Evolutionary conservation across 1,140 invertebrate genomes (phyloP).

Genomic region (Heliothis subflexa): DNA sequence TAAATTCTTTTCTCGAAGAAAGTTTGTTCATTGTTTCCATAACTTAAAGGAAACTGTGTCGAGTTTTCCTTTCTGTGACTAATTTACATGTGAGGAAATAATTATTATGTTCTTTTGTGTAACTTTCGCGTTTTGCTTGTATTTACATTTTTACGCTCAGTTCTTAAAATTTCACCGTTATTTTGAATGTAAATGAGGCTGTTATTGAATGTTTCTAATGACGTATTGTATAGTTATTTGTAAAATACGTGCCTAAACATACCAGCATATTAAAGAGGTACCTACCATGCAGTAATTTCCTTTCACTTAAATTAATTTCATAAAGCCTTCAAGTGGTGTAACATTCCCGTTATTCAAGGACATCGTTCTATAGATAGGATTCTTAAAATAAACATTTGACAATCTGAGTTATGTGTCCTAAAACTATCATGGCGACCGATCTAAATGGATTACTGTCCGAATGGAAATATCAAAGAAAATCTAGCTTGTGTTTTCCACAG

Average conservation of each 20-base stretch:
- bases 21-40: slow-evolving; percentile 75
- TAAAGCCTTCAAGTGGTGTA: too few relatives aligned
- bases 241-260: background rate
- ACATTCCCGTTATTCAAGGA: background rate
- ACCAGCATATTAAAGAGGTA: too few relatives aligned
- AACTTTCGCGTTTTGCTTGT: slow-evolving; percentile 47
- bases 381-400: background rate
- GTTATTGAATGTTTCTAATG: slow-evolving; percentile 4
- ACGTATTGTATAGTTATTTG: background rate
- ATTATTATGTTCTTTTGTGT: slow-evolving; percentile 70
- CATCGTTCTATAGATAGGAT: background rate
- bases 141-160: slow-evolving; percentile 52
- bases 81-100: slow-evolving; percentile 73
- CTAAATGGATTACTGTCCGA: background rate
- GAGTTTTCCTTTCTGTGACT: slow-evolving; percentile 75
- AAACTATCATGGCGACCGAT: slow-evolving; percentile 11
- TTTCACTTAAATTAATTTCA: too few relatives aligned
- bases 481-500: background rate
- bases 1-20: slow-evolving; percentile 71
- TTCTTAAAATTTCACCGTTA: slow-evolving; percentile 55
- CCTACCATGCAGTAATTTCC: too few relatives aligned
- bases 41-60: slow-evolving; percentile 68
- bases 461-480: slow-evolving; percentile 2
- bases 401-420: background rate
- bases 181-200: slow-evolving; percentile 44